These are phyloP conservation scores for Drosophila cardini DNA, from an alignment of 1,140 invertebrate species.

Conservation along the genomic window DNA sequence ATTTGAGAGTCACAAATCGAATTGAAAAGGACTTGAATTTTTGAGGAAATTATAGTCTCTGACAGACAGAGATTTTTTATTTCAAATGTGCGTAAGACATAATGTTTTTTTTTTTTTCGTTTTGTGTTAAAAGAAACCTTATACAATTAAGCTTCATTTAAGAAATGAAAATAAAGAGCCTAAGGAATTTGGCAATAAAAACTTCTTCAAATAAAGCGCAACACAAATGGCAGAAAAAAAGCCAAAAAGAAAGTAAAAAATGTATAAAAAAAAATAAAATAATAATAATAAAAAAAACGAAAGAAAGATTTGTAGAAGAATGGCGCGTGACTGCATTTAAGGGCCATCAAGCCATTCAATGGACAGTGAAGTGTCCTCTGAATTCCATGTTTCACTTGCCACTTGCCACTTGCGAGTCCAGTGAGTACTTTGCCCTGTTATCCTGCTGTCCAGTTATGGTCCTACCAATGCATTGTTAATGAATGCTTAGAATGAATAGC, in stretches of 20 bases:
- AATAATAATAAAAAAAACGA: conserved; percentile 4
- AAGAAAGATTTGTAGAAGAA: conserved; percentile 12
- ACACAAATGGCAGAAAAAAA: conserved; percentile 3
- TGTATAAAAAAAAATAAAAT: conserved; percentile 14
- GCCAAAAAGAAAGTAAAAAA: neutral
- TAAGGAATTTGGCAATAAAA: conserved; percentile 25
- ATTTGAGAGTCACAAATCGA: conserved; percentile 3
- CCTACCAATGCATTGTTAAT: conserved; percentile 69
- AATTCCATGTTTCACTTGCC: conserved; percentile 4
- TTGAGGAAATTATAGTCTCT: conserved; percentile 8
- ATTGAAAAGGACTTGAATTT: conserved; percentile 1
- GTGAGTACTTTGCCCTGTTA: conserved; percentile 3
- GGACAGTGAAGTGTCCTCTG: conserved; percentile 36
- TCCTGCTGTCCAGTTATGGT: neutral
- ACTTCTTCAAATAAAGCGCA: conserved; percentile 14
- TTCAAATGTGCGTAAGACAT: too few species aligned
- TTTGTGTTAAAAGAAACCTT: conserved; percentile 17
- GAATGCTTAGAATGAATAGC: conserved; percentile 51
- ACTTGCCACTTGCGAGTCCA: neutral
- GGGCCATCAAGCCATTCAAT: conserved; percentile 30
- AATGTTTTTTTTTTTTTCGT: too few species aligned
- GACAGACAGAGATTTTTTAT: neutral
- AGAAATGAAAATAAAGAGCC: conserved; percentile 25
- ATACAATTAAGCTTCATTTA: conserved; percentile 27
- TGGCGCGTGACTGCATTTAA: conserved; percentile 34